Evolutionary conservation across 2,113 vertebrate genomes (phyloP).

Genomic region (Ciconia boyciana): DNA sequence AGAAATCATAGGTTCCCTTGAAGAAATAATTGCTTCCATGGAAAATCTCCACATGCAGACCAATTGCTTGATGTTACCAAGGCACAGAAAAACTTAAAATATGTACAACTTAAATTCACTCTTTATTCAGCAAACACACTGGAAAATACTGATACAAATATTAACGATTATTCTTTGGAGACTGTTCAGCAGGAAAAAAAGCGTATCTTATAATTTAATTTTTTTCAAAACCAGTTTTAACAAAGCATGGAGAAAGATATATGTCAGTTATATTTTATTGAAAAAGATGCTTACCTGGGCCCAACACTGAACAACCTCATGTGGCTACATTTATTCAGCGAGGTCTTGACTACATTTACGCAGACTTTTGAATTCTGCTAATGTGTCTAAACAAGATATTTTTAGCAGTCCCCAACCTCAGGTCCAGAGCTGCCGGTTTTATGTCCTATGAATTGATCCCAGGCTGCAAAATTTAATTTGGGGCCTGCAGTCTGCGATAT

Average conservation of each 20-base stretch:
- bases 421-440: neutral
- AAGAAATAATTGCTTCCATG: neutral
- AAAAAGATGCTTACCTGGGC: neutral
- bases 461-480: neutral
- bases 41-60: neutral
- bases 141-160: neutral
- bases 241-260: neutral
- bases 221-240: neutral
- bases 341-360: neutral
- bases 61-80: neutral
- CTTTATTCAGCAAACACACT: neutral
- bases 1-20: neutral
- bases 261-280: neutral
- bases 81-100: neutral
- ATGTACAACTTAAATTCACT: neutral
- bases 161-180: neutral
- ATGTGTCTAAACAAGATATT: neutral
- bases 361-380: neutral
- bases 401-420: accelerated
- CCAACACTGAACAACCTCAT: neutral
- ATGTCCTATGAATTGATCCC: neutral
- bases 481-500: neutral
- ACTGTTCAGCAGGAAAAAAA: neutral
- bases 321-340: neutral
- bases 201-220: neutral